A percentile compares a stretch with the other conserved stretches of the same genome.
Evolutionary conservation across 2,797 vertebrate genomes (phyloP).

Genomic region (Tapirus indicus): DNA sequence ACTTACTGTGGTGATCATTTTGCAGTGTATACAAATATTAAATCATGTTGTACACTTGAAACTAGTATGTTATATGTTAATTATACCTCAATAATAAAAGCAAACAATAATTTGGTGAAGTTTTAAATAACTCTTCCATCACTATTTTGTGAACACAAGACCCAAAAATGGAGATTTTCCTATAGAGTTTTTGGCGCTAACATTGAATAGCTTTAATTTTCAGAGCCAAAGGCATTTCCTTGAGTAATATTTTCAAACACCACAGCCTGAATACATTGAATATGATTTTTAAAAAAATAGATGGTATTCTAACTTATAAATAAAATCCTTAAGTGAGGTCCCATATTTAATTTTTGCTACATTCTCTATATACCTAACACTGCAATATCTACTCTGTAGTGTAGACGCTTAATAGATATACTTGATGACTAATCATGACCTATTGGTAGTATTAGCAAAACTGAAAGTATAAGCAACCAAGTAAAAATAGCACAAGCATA

Average conservation of each 20-base stretch:
- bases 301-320: constrained; percentile 29
- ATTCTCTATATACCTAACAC: constrained; percentile 11
- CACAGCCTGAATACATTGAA: not conserved
- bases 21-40: no score
- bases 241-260: constrained; percentile 2
- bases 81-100: no score
- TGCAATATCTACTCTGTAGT: not conserved
- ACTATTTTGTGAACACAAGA: constrained; percentile 51
- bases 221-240: constrained; percentile 13
- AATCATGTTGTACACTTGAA: no score
- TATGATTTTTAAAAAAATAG: not conserved
- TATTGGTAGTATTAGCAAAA: not conserved
- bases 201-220: constrained; percentile 58
- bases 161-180: constrained; percentile 16
- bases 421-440: constrained; percentile 1
- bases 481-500: constrained; percentile 10
- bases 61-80: no score
- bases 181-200: not conserved
- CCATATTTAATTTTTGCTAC: constrained; percentile 17
- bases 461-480: constrained; percentile 4
- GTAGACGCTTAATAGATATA: constrained; percentile 32
- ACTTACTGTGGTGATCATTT: no score
- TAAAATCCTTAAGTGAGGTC: not conserved
- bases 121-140: constrained; percentile 44
- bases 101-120: constrained; percentile 18